Conservation (phyloP, 2,113 vertebrate species). For the Zosterops japonicus region DNA sequence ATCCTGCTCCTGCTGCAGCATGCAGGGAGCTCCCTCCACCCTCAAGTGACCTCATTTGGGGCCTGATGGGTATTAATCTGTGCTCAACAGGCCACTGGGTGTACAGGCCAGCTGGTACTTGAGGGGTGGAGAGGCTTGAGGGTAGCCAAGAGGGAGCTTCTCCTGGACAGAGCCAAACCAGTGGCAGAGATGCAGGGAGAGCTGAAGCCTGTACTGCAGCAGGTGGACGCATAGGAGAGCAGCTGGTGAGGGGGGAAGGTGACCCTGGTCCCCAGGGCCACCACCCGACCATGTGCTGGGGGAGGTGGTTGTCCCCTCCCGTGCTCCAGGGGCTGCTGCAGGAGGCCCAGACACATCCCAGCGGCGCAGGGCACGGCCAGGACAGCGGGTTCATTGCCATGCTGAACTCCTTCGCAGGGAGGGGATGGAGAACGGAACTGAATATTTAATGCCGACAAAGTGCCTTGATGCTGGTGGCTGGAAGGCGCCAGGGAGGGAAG, state of each 20-base stretch:
- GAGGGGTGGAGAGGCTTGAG: neutral
- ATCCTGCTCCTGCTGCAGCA: neutral
- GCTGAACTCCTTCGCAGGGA: neutral
- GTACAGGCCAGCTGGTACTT: neutral
- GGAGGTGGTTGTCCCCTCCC: neutral
- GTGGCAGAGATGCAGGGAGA: neutral
- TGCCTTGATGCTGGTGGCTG: neutral
- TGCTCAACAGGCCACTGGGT: neutral
- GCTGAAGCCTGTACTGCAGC: neutral
- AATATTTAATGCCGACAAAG: conserved; percentile 40
- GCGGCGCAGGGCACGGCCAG: neutral
- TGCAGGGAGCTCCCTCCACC: rapidly evolving
- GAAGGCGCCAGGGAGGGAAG: neutral
- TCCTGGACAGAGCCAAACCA: neutral
- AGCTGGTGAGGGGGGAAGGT: neutral
- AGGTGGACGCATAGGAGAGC: neutral
- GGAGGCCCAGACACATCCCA: neutral
- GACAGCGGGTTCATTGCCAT: neutral
- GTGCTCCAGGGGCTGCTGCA: neutral
- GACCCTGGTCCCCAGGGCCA: neutral
- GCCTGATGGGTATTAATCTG: neutral
- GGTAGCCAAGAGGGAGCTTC: neutral
- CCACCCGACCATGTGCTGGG: rapidly evolving
- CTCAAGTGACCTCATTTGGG: neutral
- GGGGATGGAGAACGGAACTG: conserved; percentile 2